Evolutionary conservation across 2,113 vertebrate species (phyloP).

Genomic region (Notothenia coriiceps): DNA sequence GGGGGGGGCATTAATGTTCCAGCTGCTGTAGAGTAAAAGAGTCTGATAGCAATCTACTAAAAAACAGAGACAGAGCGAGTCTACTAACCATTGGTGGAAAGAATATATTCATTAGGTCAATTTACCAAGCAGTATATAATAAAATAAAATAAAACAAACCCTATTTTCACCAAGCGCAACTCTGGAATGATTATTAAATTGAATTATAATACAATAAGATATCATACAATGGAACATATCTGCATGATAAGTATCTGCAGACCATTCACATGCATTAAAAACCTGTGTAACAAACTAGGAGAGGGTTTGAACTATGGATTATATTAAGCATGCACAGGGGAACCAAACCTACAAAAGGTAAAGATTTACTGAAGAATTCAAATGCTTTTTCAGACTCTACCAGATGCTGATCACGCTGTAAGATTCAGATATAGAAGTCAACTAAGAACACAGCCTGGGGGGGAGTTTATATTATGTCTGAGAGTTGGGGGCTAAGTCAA

Average conservation of each 20-base stretch:
- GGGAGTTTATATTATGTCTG: slow-evolving; percentile 45
- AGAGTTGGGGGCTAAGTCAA: slow-evolving; percentile 61
- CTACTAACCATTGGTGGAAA: background rate
- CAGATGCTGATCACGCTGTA: slow-evolving; percentile 1
- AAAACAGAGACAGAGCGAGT: background rate
- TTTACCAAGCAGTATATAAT: too few relatives aligned
- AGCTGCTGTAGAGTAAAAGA: background rate
- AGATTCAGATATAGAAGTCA: slow-evolving; percentile 18
- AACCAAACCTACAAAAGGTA: background rate
- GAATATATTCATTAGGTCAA: too few relatives aligned
- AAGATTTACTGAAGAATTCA: background rate
- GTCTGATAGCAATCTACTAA: slow-evolving; percentile 7
- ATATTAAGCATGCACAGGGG: background rate
- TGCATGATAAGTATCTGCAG: too few relatives aligned
- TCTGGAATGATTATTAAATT: too few relatives aligned
- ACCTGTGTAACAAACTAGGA: too few relatives aligned
- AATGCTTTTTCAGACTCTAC: background rate
- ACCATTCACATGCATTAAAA: too few relatives aligned
- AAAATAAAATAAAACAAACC: too few relatives aligned
- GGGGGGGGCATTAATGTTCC: background rate
- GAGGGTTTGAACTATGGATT: background rate
- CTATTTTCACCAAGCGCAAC: too few relatives aligned
- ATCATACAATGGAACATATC: too few relatives aligned
- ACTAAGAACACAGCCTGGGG: slow-evolving; percentile 44
- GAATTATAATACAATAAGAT: too few relatives aligned